Evolutionary conservation across 2,797 vertebrate genomes (phyloP), one percentile per base, ranked within the genome.

Genomic region (Melanogrammus aeglefinus): DNA sequence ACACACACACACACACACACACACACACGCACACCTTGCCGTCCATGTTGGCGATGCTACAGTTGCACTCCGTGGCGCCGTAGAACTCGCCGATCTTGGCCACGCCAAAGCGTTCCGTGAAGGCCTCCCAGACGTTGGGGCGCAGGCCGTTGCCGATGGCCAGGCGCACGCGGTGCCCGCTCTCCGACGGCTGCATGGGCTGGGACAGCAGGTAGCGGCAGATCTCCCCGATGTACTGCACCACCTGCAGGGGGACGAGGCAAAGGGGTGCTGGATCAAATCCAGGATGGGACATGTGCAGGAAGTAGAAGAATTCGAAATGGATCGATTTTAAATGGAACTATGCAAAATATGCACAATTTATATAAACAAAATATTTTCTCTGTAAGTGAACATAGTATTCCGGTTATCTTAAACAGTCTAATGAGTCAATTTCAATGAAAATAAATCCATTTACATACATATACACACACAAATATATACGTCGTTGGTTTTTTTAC

Each of bases 141-240:
- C 96, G 93, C 77, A 98, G 85, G 0, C 97, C 97, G 0, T 98
- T 98, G 24, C 97, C 97, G 44, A 98, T 89, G 0, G 97, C 97
- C 86, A 98, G 88, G 0, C 96, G 94, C 39, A 98, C 96, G 0
- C 85, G 89, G 89, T 98, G 97, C 21, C 78, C 91, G 13, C 78
- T 88, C 84, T 98, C 97, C 0, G 94, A 88, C 0, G 94, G 94
- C 0, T 94, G 92, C 10, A 92, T 90, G 0, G 97, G 96, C 88
- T 98, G 97, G 41, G 93, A 95, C 83, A 98, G 89, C 31, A 98
- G 93, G 84, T 97, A 98, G 80, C 97, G 95, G 86, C 97, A 98
- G 88, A 97, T 97, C 92, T 98, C 97, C 0, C 97, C 97, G 0
- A 98, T 98, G 81, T 98, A 98, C 91, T 98, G 97, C 75, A 98